Percentiles rank a stretch among this genome's conserved stretches.
phyloP scores from a whole-genome alignment of 2,888 invertebrate genomes.

The Meloe dianella region DNA sequence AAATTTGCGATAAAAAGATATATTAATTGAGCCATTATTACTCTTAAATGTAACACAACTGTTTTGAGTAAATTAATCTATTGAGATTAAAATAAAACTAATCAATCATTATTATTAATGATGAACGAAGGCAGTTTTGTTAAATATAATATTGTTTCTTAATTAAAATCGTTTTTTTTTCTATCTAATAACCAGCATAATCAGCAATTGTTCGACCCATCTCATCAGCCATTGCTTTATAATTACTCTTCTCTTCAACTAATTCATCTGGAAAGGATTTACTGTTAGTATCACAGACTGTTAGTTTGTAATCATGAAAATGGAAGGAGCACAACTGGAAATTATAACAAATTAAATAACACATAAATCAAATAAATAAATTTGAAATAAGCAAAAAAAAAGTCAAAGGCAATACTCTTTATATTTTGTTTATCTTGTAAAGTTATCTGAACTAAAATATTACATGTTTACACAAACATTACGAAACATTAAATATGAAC shows the following conservation, averaged over 20 bases:
- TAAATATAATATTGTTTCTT: no score
- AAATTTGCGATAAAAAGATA: no score
- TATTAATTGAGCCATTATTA: no score
- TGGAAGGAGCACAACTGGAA: conserved; percentile 17
- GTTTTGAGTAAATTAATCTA: no score
- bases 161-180: no score
- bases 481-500: neutral
- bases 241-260: conserved; percentile 92
- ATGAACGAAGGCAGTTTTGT: no score
- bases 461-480: neutral
- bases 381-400: neutral
- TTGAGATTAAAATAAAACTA: no score
- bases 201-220: conserved; percentile 97
- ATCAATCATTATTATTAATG: no score
- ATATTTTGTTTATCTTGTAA: neutral
- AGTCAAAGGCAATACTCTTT: neutral
- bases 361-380: conserved; percentile 22
- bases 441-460: neutral
- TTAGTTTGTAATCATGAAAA: conserved; percentile 25
- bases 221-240: conserved; percentile 97
- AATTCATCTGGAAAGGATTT: conserved; percentile 73
- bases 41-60: no score
- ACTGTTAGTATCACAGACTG: conserved; percentile 21
- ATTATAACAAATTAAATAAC: conserved; percentile 40
- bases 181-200: conserved; percentile 80